phyloP scores from a whole-genome alignment of 2,113 vertebrate species.

The Chaetops frenatus region DNA sequence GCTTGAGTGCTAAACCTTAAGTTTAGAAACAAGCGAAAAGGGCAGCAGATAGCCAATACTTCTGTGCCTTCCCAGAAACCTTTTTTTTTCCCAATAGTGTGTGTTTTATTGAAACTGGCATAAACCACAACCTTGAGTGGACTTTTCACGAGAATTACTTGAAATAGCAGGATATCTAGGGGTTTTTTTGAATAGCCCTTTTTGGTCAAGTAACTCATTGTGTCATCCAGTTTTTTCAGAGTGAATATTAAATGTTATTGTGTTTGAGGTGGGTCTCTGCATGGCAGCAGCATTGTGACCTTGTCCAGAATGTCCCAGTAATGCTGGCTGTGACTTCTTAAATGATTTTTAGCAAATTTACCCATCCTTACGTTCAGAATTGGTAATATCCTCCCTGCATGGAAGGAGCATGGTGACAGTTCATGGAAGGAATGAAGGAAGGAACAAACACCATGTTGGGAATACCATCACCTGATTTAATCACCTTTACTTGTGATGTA shows the following conservation, averaged over 20 bases:
- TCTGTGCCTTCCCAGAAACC: background rate
- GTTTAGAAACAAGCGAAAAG: background rate
- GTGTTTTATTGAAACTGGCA: background rate
- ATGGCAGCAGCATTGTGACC: background rate
- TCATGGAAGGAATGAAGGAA: background rate
- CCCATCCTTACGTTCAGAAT: background rate
- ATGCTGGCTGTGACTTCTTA: background rate
- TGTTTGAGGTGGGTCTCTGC: background rate
- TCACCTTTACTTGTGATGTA: background rate
- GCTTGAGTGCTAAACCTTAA: background rate
- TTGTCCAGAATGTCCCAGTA: background rate
- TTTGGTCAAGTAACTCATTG: background rate
- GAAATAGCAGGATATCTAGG: background rate
- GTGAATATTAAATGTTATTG: background rate
- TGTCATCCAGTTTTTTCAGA: background rate
- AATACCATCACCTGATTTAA: background rate
- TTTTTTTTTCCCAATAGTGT: rapidly evolving
- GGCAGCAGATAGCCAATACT: background rate
- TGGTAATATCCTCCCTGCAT: background rate
- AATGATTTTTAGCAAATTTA: background rate
- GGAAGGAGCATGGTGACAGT: background rate
- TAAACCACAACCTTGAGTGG: background rate
- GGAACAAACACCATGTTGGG: rapidly evolving
- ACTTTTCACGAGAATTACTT: background rate
- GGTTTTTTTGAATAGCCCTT: background rate